Evolutionary conservation across 2,888 invertebrate species (phyloP).

Genomic region (Synergus gifuensis): DNA sequence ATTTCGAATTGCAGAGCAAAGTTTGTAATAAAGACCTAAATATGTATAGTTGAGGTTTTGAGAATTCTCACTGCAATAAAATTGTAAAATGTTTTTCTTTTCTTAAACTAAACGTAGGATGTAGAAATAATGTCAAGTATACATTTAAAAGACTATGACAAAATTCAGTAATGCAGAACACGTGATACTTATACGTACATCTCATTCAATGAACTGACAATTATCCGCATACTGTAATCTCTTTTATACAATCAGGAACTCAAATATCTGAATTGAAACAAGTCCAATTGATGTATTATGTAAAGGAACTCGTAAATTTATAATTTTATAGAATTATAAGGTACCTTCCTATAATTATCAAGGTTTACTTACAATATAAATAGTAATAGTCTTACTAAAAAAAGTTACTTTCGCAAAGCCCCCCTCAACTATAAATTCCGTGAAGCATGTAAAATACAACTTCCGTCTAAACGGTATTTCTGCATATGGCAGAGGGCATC

Average conservation of each 20-base stretch:
- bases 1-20: not conserved
- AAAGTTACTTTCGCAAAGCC: conserved; percentile 35
- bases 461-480: conserved; percentile 64
- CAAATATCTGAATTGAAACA: too few species aligned
- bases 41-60: not conserved
- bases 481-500: conserved; percentile 44
- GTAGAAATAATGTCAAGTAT: conserved; percentile 17
- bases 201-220: not conserved
- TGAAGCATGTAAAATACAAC: conserved; percentile 58
- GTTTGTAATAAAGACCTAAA: too few species aligned
- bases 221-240: too few species aligned
- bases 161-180: not conserved
- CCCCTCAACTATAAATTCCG: conserved; percentile 39
- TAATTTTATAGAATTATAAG: not conserved
- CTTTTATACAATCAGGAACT: too few species aligned
- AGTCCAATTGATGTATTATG: too few species aligned
- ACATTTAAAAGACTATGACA: conserved; percentile 1
- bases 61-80: not conserved
- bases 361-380: not conserved
- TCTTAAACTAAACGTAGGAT: conserved; percentile 4
- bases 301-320: not conserved
- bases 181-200: too few species aligned
- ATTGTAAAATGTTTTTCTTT: not conserved
- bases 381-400: not conserved
- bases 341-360: not conserved